Base-by-base conservation (phyloP, 2,797 vertebrate species). In the Poeciliopsis turneri region DNA sequence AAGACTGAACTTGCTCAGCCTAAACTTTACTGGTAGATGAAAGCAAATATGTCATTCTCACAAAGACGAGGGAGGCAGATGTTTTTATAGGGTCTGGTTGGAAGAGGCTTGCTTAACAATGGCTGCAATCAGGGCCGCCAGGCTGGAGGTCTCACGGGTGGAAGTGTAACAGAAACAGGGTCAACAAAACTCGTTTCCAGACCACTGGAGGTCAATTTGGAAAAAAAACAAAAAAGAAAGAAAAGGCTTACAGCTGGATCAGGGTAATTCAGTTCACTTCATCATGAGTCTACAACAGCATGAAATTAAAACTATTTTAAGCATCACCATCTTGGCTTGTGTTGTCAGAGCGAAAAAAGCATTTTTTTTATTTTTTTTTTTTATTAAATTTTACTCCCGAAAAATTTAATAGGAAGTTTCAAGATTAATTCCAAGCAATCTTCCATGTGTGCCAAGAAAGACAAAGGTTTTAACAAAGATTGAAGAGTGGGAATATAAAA, bases 21-120 rank as follows among this genome's bases (percentile, higher is more conserved):
- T 77, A 91, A 94, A 94, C 84, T 86, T 92, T 78, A 90, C 89
- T 69, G 73, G 84, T 76, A 84, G 91, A 91, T 81, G 81, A 85
- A 85, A 85, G 89, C 84, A 88, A 89, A 90, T 92, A 88, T 86
- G 90, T 94, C 87, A 89, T 85, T 86, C 91, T 93, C 82, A 89
- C 88, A 91, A 89, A 91, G 78, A 51, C 82, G 75, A 86, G 89
- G 76, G 84, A 87, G 86, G 86, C 91, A 92, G 84, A 89, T 92
- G 92, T 94, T 94, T 91, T 92, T 83, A 75, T 70, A 87, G 85
- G 83, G 85, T 88, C 86, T 90, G 86, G 47, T 73, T 84, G 73
- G 84, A 86, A 73, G 80, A 90, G 43, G 70, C 76, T 70, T 86
- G 74, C 81, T 87, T 84, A 86, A 59, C 28, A 55, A 85, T 87